A percentile compares a stretch with the other conserved stretches of the same genome.
Evolutionary conservation across 2,113 vertebrate species (phyloP).

Genomic region (Gallinago media): DNA sequence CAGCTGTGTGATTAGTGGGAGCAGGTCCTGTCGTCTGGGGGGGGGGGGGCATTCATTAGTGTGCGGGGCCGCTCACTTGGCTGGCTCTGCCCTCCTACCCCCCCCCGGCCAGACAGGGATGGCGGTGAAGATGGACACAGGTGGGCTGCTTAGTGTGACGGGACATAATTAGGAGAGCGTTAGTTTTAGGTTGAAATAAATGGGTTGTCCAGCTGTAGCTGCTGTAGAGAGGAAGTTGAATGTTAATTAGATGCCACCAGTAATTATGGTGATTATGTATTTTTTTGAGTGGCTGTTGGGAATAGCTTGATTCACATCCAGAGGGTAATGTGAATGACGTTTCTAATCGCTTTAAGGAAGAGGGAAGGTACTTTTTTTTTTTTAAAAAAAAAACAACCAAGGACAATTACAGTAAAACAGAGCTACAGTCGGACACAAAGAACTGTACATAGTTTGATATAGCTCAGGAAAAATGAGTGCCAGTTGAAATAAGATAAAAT

Average conservation of each 20-base stretch:
- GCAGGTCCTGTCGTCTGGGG: rapidly evolving
- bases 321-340: constrained; percentile 66
- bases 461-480: not conserved
- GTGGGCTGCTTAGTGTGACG: constrained; percentile 45
- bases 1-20: not conserved
- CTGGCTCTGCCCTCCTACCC: not conserved
- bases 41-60: not conserved
- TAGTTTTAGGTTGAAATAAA: constrained; percentile 74
- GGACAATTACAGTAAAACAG: constrained; percentile 62
- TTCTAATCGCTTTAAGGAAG: constrained; percentile 71
- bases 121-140: not conserved
- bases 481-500: not conserved
- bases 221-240: constrained; percentile 79
- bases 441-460: not conserved
- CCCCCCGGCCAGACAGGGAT: not conserved
- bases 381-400: not conserved
- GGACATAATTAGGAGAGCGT: constrained; percentile 63
- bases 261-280: constrained; percentile 88
- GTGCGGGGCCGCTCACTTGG: not conserved
- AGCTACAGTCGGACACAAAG: constrained; percentile 51
- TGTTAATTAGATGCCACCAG: constrained; percentile 86
- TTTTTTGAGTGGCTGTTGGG: constrained; percentile 79
- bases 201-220: constrained; percentile 82
- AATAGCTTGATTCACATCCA: constrained; percentile 74
- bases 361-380: constrained; percentile 19